Evolutionary conservation across 1,140 invertebrate genomes (phyloP).

Genomic region (Lasaia peninsularis): DNA sequence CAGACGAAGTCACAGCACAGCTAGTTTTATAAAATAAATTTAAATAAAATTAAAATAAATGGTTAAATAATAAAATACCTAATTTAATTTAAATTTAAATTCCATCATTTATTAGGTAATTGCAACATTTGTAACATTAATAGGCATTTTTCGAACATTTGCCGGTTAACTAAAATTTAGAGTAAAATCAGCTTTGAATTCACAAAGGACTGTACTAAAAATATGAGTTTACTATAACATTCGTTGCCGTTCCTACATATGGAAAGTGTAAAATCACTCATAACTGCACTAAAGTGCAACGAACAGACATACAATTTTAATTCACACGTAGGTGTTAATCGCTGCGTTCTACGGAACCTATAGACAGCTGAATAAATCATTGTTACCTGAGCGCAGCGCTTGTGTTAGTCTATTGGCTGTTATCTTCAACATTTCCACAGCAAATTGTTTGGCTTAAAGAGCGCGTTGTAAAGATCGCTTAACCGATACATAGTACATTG

Average conservation of each 20-base stretch:
- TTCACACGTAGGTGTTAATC: neutral
- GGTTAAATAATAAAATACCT: too few species aligned
- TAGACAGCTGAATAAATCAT: conserved; percentile 22
- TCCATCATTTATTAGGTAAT: too few species aligned
- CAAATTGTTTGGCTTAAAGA: conserved; percentile 35
- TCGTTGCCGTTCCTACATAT: neutral
- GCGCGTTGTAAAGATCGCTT: conserved; percentile 31
- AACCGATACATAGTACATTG: conserved; percentile 32
- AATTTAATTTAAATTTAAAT: too few species aligned
- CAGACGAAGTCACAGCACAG: too few species aligned
- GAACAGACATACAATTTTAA: neutral
- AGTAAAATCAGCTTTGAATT: too few species aligned
- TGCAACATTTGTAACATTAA: too few species aligned
- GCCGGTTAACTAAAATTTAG: too few species aligned
- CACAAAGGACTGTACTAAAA: too few species aligned
- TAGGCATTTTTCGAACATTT: too few species aligned
- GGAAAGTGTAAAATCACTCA: neutral
- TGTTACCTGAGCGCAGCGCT: conserved; percentile 18
- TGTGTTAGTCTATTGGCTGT: conserved; percentile 28
- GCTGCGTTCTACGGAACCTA: neutral
- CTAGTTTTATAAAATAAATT: too few species aligned
- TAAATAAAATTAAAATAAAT: too few species aligned
- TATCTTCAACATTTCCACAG: conserved; percentile 34
- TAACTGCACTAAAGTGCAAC: neutral
- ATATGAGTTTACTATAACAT: too few species aligned